Conservation (phyloP, 2,113 vertebrate genomes). For the Stigmatopora nigra region DNA sequence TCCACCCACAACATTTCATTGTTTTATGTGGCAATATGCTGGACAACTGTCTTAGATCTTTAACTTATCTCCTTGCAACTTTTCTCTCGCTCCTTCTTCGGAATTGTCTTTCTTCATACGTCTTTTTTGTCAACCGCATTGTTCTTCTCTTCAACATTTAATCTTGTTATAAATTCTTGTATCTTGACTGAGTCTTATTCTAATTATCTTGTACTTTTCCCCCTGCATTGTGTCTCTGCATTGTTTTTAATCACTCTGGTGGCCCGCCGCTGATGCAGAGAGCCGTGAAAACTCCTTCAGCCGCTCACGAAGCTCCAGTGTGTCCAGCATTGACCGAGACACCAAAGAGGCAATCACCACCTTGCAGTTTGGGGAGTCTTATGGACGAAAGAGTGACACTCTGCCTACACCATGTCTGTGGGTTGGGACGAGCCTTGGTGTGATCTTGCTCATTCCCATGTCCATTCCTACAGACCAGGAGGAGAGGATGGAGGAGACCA, state of each 20-base stretch:
- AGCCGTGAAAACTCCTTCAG: constrained; percentile 92
- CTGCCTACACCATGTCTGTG: constrained; percentile 84
- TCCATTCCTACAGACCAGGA: constrained; percentile 82
- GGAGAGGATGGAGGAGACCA: constrained; percentile 81
- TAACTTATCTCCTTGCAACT: background rate
- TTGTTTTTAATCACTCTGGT: constrained; percentile 2
- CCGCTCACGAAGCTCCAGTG: constrained; percentile 94
- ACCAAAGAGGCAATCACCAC: constrained; percentile 91
- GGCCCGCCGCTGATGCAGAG: constrained; percentile 68
- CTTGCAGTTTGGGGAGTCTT: constrained; percentile 89
- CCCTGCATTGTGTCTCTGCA: constrained; percentile 8
- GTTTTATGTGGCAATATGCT: constrained; percentile 14
- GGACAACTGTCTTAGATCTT: constrained; percentile 6
- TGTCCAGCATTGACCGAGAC: constrained; percentile 96
- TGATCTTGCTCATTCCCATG: constrained; percentile 84
- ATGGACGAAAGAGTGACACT: constrained; percentile 78
- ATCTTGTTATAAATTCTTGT: background rate
- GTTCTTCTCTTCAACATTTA: background rate
- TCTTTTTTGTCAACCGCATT: constrained; percentile 6
- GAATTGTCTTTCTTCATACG: constrained; percentile 4
- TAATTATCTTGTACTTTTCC: constrained; percentile 4
- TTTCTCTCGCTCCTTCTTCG: constrained; percentile 8
- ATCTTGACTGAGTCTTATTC: background rate
- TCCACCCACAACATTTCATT: constrained; percentile 17
- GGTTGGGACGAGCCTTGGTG: constrained; percentile 92